These are phyloP conservation scores for Zaprionus davidi DNA, from an alignment of 1,140 invertebrate genomes.

Conservation along the genomic window DNA sequence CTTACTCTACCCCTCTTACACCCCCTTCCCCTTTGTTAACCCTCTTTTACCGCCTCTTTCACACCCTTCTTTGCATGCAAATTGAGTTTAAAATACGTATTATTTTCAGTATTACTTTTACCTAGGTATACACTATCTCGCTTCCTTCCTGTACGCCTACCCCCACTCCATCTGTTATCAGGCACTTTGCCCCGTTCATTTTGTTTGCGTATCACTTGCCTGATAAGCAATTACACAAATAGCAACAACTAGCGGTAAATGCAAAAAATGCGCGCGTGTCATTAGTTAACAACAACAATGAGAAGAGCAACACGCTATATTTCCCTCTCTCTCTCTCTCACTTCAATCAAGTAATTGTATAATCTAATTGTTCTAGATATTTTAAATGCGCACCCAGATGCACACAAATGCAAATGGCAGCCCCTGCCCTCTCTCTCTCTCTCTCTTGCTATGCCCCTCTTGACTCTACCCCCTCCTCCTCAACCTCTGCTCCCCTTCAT, in stretches of 20 bases:
- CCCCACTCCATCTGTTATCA: conserved; percentile 20
- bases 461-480: background rate
- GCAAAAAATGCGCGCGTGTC: conserved; percentile 15
- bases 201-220: conserved; percentile 18
- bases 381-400: conserved; percentile 50
- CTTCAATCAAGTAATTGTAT: conserved; percentile 48
- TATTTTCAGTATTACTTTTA: background rate
- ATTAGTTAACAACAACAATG: conserved; percentile 20
- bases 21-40: no score
- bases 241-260: conserved; percentile 40
- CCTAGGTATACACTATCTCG: background rate
- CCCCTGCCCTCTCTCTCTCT: background rate
- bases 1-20: no score
- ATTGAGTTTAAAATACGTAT: conserved; percentile 44
- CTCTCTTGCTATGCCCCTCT: background rate
- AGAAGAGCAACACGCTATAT: conserved; percentile 1
- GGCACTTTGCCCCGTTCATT: conserved; percentile 11
- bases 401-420: conserved; percentile 46
- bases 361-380: conserved; percentile 58
- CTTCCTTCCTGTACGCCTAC: no score
- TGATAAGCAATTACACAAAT: conserved; percentile 54
- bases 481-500: background rate
- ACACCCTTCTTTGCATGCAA: conserved; percentile 24
- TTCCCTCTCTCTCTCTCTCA: background rate
- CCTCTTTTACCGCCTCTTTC: background rate